These are phyloP conservation scores for Lepus europaeus DNA, from an alignment of 2,113 vertebrate genomes.

Conservation along the genomic window DNA sequence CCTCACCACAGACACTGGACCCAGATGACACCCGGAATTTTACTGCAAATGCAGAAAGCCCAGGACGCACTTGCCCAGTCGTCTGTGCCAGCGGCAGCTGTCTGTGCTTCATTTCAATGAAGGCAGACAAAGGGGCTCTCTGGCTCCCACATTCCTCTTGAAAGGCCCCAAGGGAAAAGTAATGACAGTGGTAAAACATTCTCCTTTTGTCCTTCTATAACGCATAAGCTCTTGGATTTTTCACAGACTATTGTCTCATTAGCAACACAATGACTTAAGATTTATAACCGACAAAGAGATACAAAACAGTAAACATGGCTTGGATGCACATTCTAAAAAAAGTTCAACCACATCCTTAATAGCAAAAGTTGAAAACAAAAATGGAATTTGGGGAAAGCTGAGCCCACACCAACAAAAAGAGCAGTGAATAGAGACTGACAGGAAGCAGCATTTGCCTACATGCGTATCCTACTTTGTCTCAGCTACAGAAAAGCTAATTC, in stretches of 20 bases:
- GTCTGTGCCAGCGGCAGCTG: slow-evolving; percentile 39
- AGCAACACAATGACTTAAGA: neutral
- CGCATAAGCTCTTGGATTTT: neutral
- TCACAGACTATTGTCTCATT: slow-evolving; percentile 9
- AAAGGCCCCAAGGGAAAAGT: slow-evolving; percentile 11
- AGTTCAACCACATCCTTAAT: neutral
- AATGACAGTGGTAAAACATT: neutral
- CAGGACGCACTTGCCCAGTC: neutral
- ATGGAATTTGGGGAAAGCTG: neutral
- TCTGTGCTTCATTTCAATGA: slow-evolving; percentile 48
- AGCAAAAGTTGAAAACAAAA: slow-evolving; percentile 30
- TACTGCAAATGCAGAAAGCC: neutral
- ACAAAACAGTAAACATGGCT: too few species aligned
- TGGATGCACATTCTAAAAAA: neutral
- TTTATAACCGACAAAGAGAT: neutral
- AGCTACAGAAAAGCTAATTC: neutral
- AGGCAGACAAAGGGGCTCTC: slow-evolving; percentile 64
- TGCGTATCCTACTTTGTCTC: neutral
- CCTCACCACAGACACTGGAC: rapidly evolving
- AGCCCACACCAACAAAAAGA: neutral
- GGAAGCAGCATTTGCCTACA: neutral
- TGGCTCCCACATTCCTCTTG: slow-evolving; percentile 56
- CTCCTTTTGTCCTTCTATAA: neutral
- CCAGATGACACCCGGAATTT: neutral
- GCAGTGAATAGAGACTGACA: rapidly evolving